Evolutionary conservation across 2,797 vertebrate species (phyloP), one percentile per base, ranked within the genome.

Genomic region (Zalophus californianus): DNA sequence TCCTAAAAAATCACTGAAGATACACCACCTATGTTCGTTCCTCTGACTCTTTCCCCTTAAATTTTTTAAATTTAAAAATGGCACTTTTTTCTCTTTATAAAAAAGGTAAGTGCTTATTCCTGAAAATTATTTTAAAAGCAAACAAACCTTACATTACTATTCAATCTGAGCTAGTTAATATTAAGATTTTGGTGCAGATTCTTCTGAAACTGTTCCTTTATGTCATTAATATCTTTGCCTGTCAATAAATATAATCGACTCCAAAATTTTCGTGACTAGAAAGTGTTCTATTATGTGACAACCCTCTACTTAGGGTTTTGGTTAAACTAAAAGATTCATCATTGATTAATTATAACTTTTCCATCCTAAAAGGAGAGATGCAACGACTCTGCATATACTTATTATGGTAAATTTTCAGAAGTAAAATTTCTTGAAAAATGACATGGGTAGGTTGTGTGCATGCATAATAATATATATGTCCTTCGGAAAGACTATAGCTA

Each of bases 51-150:
- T 58, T 25, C 27, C 18, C 5, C 25, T 38, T 68, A 32, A 62
- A n/a, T 62, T 78, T 93, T 95, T 75, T 44, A 88, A 54, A 75
- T 64, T 96, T 75, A 64, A 90, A 90, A 79, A 62, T 11, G 85
- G 23, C 16, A 1, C 6, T 68, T 68, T 83, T 79, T 58, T 18
- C 3, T 70, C 86, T 82, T 50, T 68, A 35, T 35, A 58, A 91
- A 66, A 52, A 52, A 52, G 3, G 2, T 32, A 90, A 52, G 44
- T 6, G 20, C 35, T 72, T 13, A 44, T 58, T 56, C 35, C 32
- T 13, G 2, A 52, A 87, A 90, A 68, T 72, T 52, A 48, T 89
- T 93, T 94, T n/a, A 52, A 83, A 68, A 68, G 38, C 72, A 85
- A 77, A 44, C 7, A 75, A 80, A 96, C 4, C 14, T 92, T 80